phyloP scores from a whole-genome alignment of 1,140 invertebrate genomes.

The Trinorchestia longiramus region DNA sequence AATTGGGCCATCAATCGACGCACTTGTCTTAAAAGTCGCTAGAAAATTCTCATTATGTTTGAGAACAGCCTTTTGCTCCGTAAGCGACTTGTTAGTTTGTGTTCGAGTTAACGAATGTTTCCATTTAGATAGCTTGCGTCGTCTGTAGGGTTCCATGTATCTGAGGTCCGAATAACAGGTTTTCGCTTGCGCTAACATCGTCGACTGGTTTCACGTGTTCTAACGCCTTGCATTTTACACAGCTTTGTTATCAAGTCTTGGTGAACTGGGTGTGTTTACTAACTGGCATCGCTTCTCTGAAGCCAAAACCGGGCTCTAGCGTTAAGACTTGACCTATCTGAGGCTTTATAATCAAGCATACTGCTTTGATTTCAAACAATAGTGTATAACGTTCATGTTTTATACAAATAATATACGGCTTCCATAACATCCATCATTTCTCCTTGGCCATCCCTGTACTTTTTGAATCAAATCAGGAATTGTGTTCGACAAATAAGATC shows the following conservation, averaged over 20 bases:
- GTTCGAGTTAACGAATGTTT: background rate
- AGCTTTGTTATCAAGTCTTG: background rate
- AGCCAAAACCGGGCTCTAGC: background rate
- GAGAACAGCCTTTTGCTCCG: background rate
- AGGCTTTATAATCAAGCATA: background rate
- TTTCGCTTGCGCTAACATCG: background rate
- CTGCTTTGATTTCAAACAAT: background rate
- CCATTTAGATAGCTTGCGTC: background rate
- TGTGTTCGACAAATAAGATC: too few species aligned
- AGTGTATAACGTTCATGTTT: background rate
- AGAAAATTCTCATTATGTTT: background rate
- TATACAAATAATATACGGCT: too few species aligned
- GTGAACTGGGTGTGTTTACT: background rate
- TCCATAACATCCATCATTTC: too few species aligned
- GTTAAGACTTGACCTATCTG: background rate
- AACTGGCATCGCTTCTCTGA: background rate
- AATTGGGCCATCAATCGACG: background rate
- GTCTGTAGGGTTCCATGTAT: background rate
- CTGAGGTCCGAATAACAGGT: background rate
- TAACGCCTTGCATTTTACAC: background rate
- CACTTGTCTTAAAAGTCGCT: background rate
- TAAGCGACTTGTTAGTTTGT: background rate
- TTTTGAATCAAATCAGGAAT: too few species aligned
- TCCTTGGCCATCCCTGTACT: too few species aligned
- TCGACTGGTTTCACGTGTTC: background rate